Base-by-base conservation (phyloP, 37 sponge, comb jelly and placozoan genomes). In the Crambe crambe region DNA sequence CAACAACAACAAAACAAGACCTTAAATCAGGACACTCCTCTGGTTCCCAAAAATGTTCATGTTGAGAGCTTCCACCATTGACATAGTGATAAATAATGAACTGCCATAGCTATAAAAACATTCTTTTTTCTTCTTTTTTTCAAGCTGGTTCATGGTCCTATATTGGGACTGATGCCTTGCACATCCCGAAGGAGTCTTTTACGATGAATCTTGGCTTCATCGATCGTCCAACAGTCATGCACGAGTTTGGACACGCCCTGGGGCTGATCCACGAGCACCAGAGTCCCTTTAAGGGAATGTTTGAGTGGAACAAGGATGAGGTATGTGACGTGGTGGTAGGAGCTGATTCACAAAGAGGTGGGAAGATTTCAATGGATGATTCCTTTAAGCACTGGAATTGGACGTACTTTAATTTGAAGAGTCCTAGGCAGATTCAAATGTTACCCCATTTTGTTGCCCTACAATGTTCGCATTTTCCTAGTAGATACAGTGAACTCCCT, bases 181-280 rank as follows among this genome's bases (percentile, higher is more conserved):
- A 39, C 4, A 56, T 85, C 26, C 86, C 86, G 0, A 32, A 23
- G 65, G 86, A 85, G 39, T 77, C 78, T 1, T 75, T 74, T 34
- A 77, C 85, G 12, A 84, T 84, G 85, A 85, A 85, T 56, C 86
- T 85, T 10, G 86, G 86, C 15, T 85, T 85, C 70, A 51, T 85
- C 1, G 86, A 85, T 68, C 66, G 73, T 31, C 12, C 73, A n/a
- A 85, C 86, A 26, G 86, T 85, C 9, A 63, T 85, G 41, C 86
- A 85, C 30, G 86, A 85, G 79, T 85, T 85, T 77, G 86, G 86
- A 4, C 86, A 85, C 57, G 51, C 86, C 56, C 65, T 85, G 37
- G 86, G 86, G 32, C 86, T 85, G 41, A 85, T 85, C 37, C 86
- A 85, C 57, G 86, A 85, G 43, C 86, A 85, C 67, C 86, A 85